A percentile compares a stretch with the other conserved stretches of the same genome.
These are phyloP conservation scores for Actinostola sp. DNA, from an alignment of 92 coral and sea anemone genomes.

Conservation along the genomic window DNA sequence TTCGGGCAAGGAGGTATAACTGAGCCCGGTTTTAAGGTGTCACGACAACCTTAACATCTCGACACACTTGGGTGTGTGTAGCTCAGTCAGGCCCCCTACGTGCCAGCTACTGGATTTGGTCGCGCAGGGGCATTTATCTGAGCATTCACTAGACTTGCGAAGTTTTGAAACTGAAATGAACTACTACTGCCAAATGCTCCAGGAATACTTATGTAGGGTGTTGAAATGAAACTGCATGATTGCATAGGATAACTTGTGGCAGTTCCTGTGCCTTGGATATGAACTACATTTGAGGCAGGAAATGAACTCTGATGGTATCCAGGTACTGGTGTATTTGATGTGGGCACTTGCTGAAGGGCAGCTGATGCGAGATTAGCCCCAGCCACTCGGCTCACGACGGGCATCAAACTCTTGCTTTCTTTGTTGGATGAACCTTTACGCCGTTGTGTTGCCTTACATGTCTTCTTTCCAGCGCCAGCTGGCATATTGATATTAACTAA, in stretches of 20 bases:
- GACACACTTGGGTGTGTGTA: slow-evolving; percentile 27
- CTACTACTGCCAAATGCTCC: neutral
- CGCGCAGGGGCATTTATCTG: slow-evolving; percentile 21
- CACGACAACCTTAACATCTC: slow-evolving; percentile 26
- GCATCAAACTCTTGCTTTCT: slow-evolving; percentile 19
- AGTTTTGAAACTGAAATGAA: slow-evolving; percentile 4
- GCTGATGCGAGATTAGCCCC: neutral
- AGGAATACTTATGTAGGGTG: slow-evolving; percentile 5
- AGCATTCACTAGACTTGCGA: slow-evolving; percentile 1
- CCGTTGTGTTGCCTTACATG: slow-evolving; percentile 21
- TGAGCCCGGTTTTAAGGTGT: slow-evolving; percentile 23
- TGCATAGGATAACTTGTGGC: slow-evolving; percentile 2
- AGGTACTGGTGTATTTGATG: neutral
- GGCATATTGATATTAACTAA: too few relatives aligned
- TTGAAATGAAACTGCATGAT: neutral
- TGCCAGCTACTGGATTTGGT: slow-evolving; percentile 39
- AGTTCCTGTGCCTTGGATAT: neutral
- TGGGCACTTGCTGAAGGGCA: neutral
- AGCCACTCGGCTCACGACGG: slow-evolving; percentile 25
- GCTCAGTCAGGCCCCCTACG: slow-evolving; percentile 18
- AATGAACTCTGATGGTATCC: slow-evolving; percentile 3
- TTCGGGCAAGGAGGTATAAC: slow-evolving; percentile 17
- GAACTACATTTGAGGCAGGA: neutral
- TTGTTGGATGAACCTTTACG: slow-evolving; percentile 3
- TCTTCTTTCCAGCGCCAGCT: slow-evolving; percentile 17